Evolutionary conservation across 2,888 invertebrate genomes (phyloP), one percentile per base, ranked within the genome.

Genomic region (Aphidius colemani): DNA sequence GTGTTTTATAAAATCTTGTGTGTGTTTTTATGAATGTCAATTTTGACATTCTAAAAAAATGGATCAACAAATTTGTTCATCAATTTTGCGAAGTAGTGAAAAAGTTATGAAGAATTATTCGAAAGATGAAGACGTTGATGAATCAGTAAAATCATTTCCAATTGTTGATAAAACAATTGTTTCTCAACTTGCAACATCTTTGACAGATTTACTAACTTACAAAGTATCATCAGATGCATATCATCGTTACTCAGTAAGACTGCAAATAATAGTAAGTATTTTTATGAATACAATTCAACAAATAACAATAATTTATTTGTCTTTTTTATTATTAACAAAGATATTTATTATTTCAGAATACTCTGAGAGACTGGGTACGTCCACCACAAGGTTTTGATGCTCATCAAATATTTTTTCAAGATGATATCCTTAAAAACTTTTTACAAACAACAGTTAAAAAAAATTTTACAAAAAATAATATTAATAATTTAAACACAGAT

Each of bases 201-300:
- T 79, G 10, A 72, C 75, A 55, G 73, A 74, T 59, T 61, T 75
- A 10, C 64, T 80, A 7, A 67, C 69, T 40, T 72, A 74, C 58
- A 78, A 75, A 69, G 74, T 80, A 45, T 78, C 79, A 0, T 72
- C 71, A 11, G 75, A 77, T 65, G 75, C 72, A 45, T 69, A 74
- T 59, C 80, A 80, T 61, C 74, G 78, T 59, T 79, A 79, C 53
- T 71, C 74, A 0, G 77, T 78, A 18, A 70, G 78, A 64, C 67
- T 75, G 13, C 65, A 75, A 63, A 41, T 78, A 7, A 78, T 80
- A 45, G 80, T 79, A 72, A 59, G 78, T 77, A 55, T n/a, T 53
- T 58, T 53, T 39, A 45, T 43, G 4, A 40, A 45, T 63, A 39
- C 46, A 13, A 49, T 55, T 56, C 46, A 11, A 10, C 7, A 10